Conservation (phyloP, 2,113 vertebrate species). For the Chloebia gouldiae region DNA sequence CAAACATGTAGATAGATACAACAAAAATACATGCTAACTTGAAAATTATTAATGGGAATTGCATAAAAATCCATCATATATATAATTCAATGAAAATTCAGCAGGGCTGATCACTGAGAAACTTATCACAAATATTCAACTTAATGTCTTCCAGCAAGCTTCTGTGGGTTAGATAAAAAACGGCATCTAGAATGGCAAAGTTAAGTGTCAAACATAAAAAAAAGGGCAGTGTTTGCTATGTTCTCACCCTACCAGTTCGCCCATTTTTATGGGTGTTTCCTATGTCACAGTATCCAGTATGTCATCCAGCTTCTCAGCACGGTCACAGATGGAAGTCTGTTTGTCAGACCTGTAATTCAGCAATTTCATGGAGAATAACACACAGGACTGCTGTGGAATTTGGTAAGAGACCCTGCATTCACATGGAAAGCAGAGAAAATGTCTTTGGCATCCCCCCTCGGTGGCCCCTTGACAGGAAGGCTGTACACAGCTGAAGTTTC, state of each 20-base stretch:
- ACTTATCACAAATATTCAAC: not conserved
- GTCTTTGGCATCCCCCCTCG: not conserved
- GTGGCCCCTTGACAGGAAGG: constrained; percentile 2
- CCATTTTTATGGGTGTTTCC: not conserved
- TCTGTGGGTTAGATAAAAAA: not conserved
- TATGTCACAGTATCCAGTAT: not conserved
- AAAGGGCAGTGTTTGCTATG: not conserved
- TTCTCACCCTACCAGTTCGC: not conserved
- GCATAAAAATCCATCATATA: not conserved
- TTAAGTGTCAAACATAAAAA: not conserved
- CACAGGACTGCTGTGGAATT: not conserved
- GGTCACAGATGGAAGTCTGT: constrained; percentile 18
- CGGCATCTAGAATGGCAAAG: not conserved
- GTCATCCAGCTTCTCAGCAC: not conserved
- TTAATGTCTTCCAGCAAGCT: not conserved
- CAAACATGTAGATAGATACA: not conserved
- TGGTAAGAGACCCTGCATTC: not conserved
- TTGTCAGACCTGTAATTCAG: not conserved
- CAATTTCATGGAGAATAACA: not conserved
- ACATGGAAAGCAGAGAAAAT: not conserved
- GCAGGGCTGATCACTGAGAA: not conserved
- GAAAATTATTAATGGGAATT: not conserved
- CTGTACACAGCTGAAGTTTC: not conserved
- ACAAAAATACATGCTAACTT: not conserved
- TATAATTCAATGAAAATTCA: not conserved